A percentile compares a stretch with the other conserved stretches of the same genome.
Conservation (phyloP, 37 sponge, comb jelly and placozoan genomes). For the Tethya wilhelma region DNA sequence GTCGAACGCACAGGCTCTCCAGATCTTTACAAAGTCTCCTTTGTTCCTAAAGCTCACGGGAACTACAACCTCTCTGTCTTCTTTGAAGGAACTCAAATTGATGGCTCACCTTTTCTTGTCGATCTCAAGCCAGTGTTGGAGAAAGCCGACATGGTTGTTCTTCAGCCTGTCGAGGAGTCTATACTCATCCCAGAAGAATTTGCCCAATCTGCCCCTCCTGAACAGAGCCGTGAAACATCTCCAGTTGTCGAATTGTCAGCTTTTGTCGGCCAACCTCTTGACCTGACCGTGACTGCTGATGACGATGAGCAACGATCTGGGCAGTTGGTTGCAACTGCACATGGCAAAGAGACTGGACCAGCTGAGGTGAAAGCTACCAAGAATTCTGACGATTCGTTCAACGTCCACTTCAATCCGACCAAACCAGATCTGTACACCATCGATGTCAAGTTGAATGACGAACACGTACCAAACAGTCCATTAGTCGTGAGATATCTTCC, state of each 20-base stretch:
- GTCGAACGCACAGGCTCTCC: conserved; percentile 3
- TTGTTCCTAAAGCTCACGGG: conserved; percentile 48
- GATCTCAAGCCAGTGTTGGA: conserved; percentile 38
- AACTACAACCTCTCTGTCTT: conserved; percentile 54
- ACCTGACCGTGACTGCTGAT: conserved; percentile 19
- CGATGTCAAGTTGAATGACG: conserved; percentile 26
- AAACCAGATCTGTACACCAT: conserved; percentile 66
- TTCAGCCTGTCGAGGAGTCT: conserved; percentile 18
- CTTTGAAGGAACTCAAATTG: conserved; percentile 44
- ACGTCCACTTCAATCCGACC: conserved; percentile 56
- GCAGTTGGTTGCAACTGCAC: conserved; percentile 34
- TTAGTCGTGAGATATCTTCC: conserved; percentile 41
- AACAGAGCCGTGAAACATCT: neutral
- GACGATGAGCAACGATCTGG: conserved; percentile 16
- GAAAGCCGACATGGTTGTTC: neutral
- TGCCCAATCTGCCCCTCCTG: conserved; percentile 14
- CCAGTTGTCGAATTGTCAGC: neutral
- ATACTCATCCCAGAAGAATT: neutral
- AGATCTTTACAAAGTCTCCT: conserved; percentile 22
- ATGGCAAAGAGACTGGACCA: conserved; percentile 52
- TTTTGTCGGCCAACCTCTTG: conserved; percentile 47
- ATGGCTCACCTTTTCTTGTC: conserved; percentile 59
- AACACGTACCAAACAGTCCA: conserved; percentile 49
- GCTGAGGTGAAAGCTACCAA: conserved; percentile 1
- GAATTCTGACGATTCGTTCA: conserved; percentile 31